Evolutionary conservation across 2,113 vertebrate genomes (phyloP), one percentile per base, ranked within the genome.

Genomic region (Platysteira castanea): DNA sequence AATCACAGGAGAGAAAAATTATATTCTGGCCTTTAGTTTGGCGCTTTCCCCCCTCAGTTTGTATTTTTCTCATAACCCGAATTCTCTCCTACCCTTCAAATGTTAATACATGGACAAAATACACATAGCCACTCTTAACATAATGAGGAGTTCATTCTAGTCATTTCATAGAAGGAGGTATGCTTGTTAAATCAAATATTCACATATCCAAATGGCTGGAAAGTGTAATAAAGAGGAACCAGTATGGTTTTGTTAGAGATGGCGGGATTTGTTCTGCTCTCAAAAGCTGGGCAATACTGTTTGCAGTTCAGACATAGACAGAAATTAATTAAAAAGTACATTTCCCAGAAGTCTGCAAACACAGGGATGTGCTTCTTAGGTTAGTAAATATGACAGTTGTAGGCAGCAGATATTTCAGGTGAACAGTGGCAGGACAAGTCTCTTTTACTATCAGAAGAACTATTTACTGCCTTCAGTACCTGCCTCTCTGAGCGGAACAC

Each of bases 11-110:
- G 21, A 52, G 30, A 35, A 30, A 78, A 82, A 78, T 57, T 77
- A 67, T 37, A 33, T 26, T 44, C 44, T 91, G n/a, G 31, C 24
- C 22, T 86, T 35, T 64, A n/a, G 2, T 26, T 46, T 39, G 10
- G 2, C 0, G 0, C 5, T 42, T 23, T 49, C 50, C 4, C 13
- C 8, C 4, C 13, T 4, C 7, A 39, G 11, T 49, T 57, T 49
- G 7, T 6, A 49, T 79, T 94, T 85, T 76, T 67, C 17, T 64
- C 15, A 7, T 79, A 88, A 71, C 15, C 3, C 71, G 33, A 76
- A 69, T 84, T 88, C 10, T 35, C 30, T 80, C 35, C 18, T 26
- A 50, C 14, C 5, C 31, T 35, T 47, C 7, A 49, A 63, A 56
- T 46, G 2, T 59, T 79, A 67, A 26, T 63, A 37, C 2, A 31